Evolutionary conservation across 1,140 invertebrate genomes (phyloP), one percentile per base, ranked within the genome.

Genomic region (Propsilocerus akamusi): DNA sequence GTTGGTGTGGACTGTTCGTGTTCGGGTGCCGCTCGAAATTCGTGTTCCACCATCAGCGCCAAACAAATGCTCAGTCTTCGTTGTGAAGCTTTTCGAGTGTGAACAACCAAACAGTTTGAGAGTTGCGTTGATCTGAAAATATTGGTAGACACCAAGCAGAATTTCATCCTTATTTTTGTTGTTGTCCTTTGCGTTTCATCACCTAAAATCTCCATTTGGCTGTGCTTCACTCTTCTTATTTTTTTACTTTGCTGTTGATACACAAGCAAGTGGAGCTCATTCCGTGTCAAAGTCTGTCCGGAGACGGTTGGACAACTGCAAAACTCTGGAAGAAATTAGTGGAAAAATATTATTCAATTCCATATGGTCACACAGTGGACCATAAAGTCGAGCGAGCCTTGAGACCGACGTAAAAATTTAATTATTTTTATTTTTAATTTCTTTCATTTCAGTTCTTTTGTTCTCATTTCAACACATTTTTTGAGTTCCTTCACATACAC

Each of bases 391-490:
- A n/a, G 10, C 28, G 10, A 10, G 3, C 14, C 28, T 30, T 30
- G 28, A 12, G 28, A 2, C 10, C 3, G 14, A 10, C 2, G 14
- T 3, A 30, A 30, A 2, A 41, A 41, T 41, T 41, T 17, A 20
- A 17, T 3, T 41, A 20, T 41, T 41, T 17, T 41, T 37, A 7
- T n/a, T 41, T 20, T 41, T 41, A 7, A 7, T 41, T 41, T 20
- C 14, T 41, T 41, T 41, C 17, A n/a, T 41, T 41, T 14, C 34
- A 41, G 34, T 41, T 41, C 34, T 41, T 41, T 41, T 20, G 34
- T 41, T 41, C 34, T 20, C 34, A 20, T 41, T 41, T 41, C 22
- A 41, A 41, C 17, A 41, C 34, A 41, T 41, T 41, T 41, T 41
- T 41, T 41, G 34, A 41, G 34, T 41, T 37, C 22, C 34, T 20